These are phyloP conservation scores for Zaprionus inermis DNA, from an alignment of 1,140 invertebrate species.

Conservation along the genomic window DNA sequence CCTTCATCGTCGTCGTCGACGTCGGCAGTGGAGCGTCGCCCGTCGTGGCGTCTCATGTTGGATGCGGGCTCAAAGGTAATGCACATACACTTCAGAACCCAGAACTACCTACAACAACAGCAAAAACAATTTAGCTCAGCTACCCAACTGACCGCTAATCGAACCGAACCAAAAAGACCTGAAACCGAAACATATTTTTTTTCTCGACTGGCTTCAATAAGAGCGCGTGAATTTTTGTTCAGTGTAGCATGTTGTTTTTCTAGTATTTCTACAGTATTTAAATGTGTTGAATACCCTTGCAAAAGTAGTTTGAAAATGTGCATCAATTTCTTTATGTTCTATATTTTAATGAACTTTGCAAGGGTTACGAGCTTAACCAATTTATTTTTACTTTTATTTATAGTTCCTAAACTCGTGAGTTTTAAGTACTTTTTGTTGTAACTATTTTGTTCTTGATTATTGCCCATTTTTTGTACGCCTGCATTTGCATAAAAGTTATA, in stretches of 20 bases:
- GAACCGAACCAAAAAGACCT: constrained; percentile 16
- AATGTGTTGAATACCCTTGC: background rate
- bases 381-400: constrained; percentile 21
- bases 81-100: constrained; percentile 73
- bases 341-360: background rate
- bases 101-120: constrained; percentile 30
- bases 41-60: constrained; percentile 94
- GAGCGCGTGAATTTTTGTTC: constrained; percentile 45
- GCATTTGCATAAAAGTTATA: constrained; percentile 28
- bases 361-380: constrained; percentile 13
- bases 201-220: constrained; percentile 54
- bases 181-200: background rate
- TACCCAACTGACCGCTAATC: constrained; percentile 42
- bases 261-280: background rate
- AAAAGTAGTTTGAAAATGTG: background rate
- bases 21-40: constrained; percentile 88
- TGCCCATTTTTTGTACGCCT: constrained; percentile 50
- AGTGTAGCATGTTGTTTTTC: constrained; percentile 62
- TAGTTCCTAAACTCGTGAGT: constrained; percentile 10
- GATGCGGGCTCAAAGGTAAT: constrained; percentile 94
- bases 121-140: constrained; percentile 31
- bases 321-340: background rate
- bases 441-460: constrained; percentile 40
- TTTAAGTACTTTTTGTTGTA: constrained; percentile 32
- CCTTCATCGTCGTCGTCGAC: constrained; percentile 37